Evolutionary conservation across 2,797 vertebrate genomes (phyloP).

Genomic region (Anas acuta): DNA sequence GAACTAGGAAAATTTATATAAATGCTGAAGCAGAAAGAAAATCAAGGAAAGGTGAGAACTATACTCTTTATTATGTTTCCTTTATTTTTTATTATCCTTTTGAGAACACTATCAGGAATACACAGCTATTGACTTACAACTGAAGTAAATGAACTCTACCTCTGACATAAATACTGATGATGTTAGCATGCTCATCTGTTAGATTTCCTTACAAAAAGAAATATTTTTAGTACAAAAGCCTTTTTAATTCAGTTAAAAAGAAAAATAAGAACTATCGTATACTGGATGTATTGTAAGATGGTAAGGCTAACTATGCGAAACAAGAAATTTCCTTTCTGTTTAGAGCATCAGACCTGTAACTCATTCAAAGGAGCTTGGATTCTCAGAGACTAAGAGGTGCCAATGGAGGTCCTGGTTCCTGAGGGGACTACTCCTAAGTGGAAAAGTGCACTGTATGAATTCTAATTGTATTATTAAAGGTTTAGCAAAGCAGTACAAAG

Average conservation of each 20-base stretch:
- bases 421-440: background rate
- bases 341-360: background rate
- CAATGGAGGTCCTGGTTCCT: background rate
- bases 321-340: background rate
- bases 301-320: background rate
- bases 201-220: background rate
- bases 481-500: background rate
- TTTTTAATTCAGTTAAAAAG: background rate
- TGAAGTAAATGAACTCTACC: background rate
- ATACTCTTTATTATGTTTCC: fast-evolving
- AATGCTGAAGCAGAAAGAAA: background rate
- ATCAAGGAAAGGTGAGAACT: background rate
- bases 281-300: background rate
- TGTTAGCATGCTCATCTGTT: background rate
- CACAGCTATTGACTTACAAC: background rate
- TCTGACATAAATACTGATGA: background rate
- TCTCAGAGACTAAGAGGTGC: background rate
- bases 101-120: background rate
- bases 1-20: background rate
- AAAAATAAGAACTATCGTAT: background rate
- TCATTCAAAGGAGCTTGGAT: background rate
- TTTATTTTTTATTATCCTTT: background rate
- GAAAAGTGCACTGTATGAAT: background rate
- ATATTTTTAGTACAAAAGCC: background rate
- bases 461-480: background rate